phyloP scores from a whole-genome alignment of 2,797 vertebrate species.

The Crossoptilon crossoptilon region DNA sequence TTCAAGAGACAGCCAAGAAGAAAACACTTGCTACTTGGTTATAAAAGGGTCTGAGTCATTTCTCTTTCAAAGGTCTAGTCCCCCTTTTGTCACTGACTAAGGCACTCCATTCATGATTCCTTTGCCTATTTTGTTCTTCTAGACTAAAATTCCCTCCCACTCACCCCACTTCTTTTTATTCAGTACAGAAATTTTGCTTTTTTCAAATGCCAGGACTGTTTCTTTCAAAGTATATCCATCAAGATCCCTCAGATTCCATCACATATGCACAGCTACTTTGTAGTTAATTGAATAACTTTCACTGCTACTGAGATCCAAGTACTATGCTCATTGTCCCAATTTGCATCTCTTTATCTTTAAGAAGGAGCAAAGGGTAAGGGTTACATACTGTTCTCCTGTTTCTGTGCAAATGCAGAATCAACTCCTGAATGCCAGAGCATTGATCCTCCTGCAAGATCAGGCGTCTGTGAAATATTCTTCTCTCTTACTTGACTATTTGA shows the following conservation, averaged over 20 bases:
- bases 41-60: not conserved
- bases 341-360: not conserved
- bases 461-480: slow-evolving; percentile 9
- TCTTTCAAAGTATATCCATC: not conserved
- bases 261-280: not conserved
- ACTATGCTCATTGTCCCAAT: not conserved
- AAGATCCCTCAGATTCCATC: not conserved
- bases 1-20: not conserved
- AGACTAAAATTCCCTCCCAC: not conserved
- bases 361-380: not conserved
- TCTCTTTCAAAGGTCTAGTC: not conserved
- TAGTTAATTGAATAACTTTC: not conserved
- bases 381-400: slow-evolving; percentile 74
- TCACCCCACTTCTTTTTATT: not conserved
- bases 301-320: not conserved
- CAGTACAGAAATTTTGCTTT: not conserved
- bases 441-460: not conserved
- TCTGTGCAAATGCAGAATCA: not conserved
- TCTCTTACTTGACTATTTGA: slow-evolving; percentile 4
- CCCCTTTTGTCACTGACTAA: not conserved
- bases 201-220: not conserved
- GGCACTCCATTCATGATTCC: not conserved
- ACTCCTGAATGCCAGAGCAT: not conserved
- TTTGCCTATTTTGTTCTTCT: not conserved
- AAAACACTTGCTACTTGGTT: not conserved